Evolutionary conservation across 2,113 vertebrate species (phyloP).

Genomic region (Phycodurus eques): DNA sequence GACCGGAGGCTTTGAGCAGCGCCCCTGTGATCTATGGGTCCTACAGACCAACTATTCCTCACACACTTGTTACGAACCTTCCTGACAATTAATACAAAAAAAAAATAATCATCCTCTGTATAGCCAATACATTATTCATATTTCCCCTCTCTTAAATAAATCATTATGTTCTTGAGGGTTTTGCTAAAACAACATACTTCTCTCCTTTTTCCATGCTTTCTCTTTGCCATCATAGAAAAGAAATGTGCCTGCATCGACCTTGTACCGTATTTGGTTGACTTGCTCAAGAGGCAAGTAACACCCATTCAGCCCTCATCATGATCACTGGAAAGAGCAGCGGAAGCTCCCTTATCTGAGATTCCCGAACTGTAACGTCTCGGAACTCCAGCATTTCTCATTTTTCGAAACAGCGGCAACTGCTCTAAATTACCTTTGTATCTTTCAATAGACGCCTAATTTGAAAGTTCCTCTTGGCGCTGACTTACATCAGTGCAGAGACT

Average conservation of each 20-base stretch:
- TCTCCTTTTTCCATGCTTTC: conserved; percentile 29
- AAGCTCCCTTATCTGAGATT: too few relatives aligned
- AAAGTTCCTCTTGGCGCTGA: conserved; percentile 36
- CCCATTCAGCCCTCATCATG: background rate
- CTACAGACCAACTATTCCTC: conserved; percentile 80
- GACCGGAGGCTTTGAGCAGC: conserved; percentile 89
- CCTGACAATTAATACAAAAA: conserved; percentile 93
- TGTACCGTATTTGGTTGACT: conserved; percentile 48
- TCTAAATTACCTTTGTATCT: conserved; percentile 25
- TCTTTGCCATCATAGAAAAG: conserved; percentile 37
- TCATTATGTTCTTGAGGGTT: conserved; percentile 82
- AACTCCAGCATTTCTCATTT: too few relatives aligned
- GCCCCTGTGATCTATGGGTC: conserved; percentile 91
- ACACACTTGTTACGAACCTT: conserved; percentile 76
- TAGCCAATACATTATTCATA: conserved; percentile 88
- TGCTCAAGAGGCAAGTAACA: conserved; percentile 19
- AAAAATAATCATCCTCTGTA: conserved; percentile 82
- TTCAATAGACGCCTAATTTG: conserved; percentile 13
- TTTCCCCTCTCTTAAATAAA: conserved; percentile 84
- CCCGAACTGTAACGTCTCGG: too few relatives aligned
- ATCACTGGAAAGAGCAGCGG: background rate
- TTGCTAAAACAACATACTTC: conserved; percentile 71
- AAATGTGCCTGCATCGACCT: conserved; percentile 57
- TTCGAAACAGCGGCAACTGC: background rate
- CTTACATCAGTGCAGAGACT: conserved; percentile 13